Evolutionary conservation across 1,140 invertebrate genomes (phyloP), one percentile per base, ranked within the genome.

Genomic region (Neomicropteryx cornuta): DNA sequence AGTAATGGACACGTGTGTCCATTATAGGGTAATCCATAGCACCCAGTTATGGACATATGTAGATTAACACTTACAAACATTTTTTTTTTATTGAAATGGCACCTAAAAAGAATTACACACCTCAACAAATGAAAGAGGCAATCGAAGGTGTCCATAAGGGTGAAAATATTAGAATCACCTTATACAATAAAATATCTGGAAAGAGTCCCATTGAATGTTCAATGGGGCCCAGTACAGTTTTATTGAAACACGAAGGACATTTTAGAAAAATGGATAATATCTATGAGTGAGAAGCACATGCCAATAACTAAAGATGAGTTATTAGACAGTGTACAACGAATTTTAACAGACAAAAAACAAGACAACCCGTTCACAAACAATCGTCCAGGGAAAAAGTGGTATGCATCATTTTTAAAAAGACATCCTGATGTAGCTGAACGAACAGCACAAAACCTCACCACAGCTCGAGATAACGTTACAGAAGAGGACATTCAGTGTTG

Each of bases 351-450:
- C 33, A 3, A 53, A 43, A 48, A 51, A 11, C 42, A 40, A 21
- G 6, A 33, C 16, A 57, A 45, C 32, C 50, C 50, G 14, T 51
- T 48, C 33, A 45, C 38, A 36, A 42, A 48, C 28, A 46, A 46
- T 32, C 45, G 48, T 22, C 56, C 60, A 23, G 50, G 56, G 5
- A 42, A 44, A 11, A 59, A 58, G 44, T 62, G 58, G 59, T 49
- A 51, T 28, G 11, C 44, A 5, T 45, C 51, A 5, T 62, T 62
- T 48, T n/a, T 63, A 16, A 52, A 55, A 44, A 44, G 52, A 18
- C 51, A 60, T 46, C 51, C 50, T 4, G 33, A 46, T 35, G 46
- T 62, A 19, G 8, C 36, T 3, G 13, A 48, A 32, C 51, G 41
- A 42, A 50, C 47, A 30, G 39, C 55, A 16, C 46, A 62, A 51